Base-by-base conservation (phyloP, 2,888 invertebrate genomes). In the Heliconius ismenius region DNA sequence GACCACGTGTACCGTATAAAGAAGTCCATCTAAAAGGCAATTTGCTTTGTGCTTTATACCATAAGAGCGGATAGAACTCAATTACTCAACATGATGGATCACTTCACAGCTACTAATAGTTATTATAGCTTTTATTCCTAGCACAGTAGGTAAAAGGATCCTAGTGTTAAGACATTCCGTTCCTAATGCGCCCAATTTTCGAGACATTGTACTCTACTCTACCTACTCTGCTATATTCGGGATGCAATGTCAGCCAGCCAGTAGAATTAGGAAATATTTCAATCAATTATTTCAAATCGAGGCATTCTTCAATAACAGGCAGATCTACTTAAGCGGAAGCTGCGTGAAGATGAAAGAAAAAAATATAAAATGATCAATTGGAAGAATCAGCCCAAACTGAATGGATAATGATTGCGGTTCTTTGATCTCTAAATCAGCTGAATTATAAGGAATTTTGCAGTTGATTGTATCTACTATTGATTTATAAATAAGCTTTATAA, bases 331-430 rank as follows among this genome's bases (percentile, higher is more conserved):
- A 49, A 49, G 60, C 2, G 26, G 26, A 24, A 26, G 13, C 24
- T 24, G 4, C 6, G 6, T 15, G 15, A 4, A 62, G 28, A 28
- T 28, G 9, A 63, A 63, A 28, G 63, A 28, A 67, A 67, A 65
- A 43, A n/a, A 36, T 10, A 10, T 21, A 64, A 32, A 67, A 67
- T 4, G 67, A 67, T 54, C 58, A 75, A 79, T 79, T 58, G 64
- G 24, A 75, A 60, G 21, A 65, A 62, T 75, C 73, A 60, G 62
- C 73, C 79, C 54, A 79, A 73, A 49, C 77, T 65, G 64, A 75
- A 75, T 77, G 70, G 64, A 15, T 49, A 77, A 73, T 21, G 43
- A 75, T 49, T 39, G 62, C 32, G 69, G 70, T 69, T 65, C 73
- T 75, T 63, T 79, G 75, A 79, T 75, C 69, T 73, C 63, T 63